Conservation (phyloP, 2,797 vertebrate genomes). For the Syncerus caffer region DNA sequence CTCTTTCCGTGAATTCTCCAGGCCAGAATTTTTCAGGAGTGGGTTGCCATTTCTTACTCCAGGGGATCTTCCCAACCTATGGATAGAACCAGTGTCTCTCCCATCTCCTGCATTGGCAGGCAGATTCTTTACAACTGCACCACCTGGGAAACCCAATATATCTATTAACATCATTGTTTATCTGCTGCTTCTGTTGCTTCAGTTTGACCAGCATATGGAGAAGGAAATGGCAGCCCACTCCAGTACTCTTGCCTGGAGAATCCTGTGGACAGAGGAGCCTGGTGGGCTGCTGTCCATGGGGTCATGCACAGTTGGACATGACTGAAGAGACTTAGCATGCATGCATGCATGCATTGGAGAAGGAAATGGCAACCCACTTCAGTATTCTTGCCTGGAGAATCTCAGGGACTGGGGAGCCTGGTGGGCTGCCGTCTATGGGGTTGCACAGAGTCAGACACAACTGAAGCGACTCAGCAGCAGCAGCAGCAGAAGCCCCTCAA, state of each 20-base stretch:
- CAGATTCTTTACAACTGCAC: background rate
- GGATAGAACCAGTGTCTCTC: background rate
- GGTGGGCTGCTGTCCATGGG: too few relatives aligned
- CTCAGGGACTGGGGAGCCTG: background rate
- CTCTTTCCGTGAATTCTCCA: background rate
- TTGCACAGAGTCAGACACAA: background rate
- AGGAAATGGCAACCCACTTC: background rate
- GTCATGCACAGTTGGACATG: rapidly evolving
- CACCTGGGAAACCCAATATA: background rate
- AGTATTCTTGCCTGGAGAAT: background rate
- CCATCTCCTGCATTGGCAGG: background rate
- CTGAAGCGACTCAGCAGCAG: background rate
- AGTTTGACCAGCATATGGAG: background rate
- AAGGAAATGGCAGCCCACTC: background rate
- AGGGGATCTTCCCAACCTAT: background rate
- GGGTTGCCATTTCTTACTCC: background rate
- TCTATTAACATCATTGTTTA: background rate
- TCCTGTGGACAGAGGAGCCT: background rate
- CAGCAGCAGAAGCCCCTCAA: background rate
- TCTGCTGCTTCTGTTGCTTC: background rate
- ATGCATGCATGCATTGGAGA: too few relatives aligned
- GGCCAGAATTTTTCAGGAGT: background rate
- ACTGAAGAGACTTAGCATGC: too few relatives aligned
- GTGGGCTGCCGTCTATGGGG: background rate
- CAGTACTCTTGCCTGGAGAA: background rate